These are phyloP conservation scores for Pithys albifrons DNA, from an alignment of 2,113 vertebrate species.

Conservation along the genomic window DNA sequence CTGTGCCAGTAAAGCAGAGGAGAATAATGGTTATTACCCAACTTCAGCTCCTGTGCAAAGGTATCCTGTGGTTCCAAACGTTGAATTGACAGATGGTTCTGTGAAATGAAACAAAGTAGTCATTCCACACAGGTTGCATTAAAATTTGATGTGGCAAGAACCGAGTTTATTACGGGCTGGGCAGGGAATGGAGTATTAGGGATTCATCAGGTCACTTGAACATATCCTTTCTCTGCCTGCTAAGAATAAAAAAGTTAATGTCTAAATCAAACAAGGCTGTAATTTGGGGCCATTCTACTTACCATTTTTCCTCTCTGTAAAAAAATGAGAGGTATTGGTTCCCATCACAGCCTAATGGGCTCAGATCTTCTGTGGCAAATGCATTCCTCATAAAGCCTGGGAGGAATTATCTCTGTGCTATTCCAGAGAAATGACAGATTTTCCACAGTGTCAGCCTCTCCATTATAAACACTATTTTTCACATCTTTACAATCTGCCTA, in stretches of 20 bases:
- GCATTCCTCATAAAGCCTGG: not conserved
- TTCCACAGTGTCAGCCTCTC: not conserved
- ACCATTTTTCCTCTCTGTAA: not conserved
- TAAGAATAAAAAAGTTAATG: not conserved
- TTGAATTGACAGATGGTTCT: not conserved
- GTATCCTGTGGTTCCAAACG: not conserved
- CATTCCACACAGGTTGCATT: not conserved
- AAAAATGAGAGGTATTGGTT: not conserved
- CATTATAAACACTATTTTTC: constrained; percentile 4
- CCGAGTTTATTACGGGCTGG: not conserved
- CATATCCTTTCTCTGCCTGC: not conserved
- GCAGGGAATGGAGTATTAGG: not conserved
- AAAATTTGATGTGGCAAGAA: not conserved
- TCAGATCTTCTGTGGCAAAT: not conserved
- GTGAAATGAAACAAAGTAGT: not conserved
- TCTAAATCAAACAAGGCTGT: not conserved
- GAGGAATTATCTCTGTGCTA: constrained; percentile 8
- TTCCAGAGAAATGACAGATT: not conserved
- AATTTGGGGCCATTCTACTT: not conserved
- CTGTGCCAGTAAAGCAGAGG: not conserved
- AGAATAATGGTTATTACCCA: not conserved
- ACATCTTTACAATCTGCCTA: not conserved
- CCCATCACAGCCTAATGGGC: not conserved
- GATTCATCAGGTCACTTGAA: not conserved
- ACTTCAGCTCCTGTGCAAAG: not conserved